A percentile compares a stretch with the other conserved stretches of the same genome.
These are phyloP conservation scores for Leuciscus idus DNA, from an alignment of 2,113 vertebrate genomes.

Conservation along the genomic window DNA sequence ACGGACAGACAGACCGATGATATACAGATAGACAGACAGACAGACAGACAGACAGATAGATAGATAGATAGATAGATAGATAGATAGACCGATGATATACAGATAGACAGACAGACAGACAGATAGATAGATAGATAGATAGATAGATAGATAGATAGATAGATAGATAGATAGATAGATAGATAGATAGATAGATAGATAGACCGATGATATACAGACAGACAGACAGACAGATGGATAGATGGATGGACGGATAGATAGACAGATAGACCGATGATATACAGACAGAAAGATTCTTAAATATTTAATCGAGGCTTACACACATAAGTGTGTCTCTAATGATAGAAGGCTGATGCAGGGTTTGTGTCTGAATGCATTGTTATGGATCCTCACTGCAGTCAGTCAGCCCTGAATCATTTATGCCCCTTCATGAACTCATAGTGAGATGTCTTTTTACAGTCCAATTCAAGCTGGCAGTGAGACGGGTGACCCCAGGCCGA, in stretches of 20 bases:
- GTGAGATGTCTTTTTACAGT: conserved; percentile 68
- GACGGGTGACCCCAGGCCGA: conserved; percentile 58
- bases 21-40: too few species aligned
- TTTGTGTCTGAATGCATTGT: conserved; percentile 41
- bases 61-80: neutral
- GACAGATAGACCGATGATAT: neutral
- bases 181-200: neutral
- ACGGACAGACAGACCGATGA: too few species aligned
- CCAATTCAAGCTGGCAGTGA: conserved; percentile 71
- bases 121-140: too few species aligned
- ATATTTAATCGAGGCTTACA: neutral
- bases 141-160: neutral
- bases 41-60: too few species aligned
- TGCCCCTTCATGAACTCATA: conserved; percentile 72
- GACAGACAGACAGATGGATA: neutral
- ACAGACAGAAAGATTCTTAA: neutral
- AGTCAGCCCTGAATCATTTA: conserved; percentile 64
- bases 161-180: neutral
- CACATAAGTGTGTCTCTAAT: neutral
- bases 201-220: neutral
- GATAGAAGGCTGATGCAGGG: conserved; percentile 11
- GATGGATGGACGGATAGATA: neutral
- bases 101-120: too few species aligned
- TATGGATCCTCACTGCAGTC: conserved; percentile 57
- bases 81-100: too few species aligned